Conservation (phyloP, 1,140 invertebrate genomes). For the Drosophila navojoa region DNA sequence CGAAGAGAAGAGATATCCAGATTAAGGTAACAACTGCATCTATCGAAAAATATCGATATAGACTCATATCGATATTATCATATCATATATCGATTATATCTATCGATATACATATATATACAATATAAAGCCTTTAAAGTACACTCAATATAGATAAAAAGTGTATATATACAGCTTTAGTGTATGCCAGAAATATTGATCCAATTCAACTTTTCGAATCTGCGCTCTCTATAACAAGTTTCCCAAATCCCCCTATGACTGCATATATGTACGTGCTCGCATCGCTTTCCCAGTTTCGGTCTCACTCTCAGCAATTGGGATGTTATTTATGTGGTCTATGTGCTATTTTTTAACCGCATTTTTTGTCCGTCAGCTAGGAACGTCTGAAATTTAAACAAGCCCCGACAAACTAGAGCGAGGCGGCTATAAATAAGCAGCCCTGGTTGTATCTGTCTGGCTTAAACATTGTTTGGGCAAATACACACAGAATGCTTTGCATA, state of each 20-base stretch:
- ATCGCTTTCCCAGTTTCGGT: not conserved
- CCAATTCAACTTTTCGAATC: not conserved
- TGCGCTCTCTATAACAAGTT: too few species aligned
- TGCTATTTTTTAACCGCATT: constrained; percentile 21
- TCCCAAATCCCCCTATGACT: not conserved
- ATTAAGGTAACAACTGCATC: not conserved
- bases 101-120: too few species aligned
- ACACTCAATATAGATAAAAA: too few species aligned
- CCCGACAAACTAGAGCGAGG: not conserved
- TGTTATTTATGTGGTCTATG: constrained; percentile 21
- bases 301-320: constrained; percentile 7
- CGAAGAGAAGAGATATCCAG: too few species aligned
- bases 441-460: not conserved
- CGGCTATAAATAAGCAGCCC: constrained; percentile 9
- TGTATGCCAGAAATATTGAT: too few species aligned
- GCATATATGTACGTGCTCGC: not conserved
- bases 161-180: too few species aligned
- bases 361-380: constrained; percentile 4
- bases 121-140: too few species aligned
- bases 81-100: too few species aligned
- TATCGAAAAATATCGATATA: not conserved
- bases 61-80: not conserved
- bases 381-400: constrained; percentile 2
- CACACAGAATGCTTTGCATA: constrained; percentile 13
- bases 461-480: constrained; percentile 6